Evolutionary conservation across 2,113 vertebrate genomes (phyloP).

Genomic region (Empidonax alnorum): DNA sequence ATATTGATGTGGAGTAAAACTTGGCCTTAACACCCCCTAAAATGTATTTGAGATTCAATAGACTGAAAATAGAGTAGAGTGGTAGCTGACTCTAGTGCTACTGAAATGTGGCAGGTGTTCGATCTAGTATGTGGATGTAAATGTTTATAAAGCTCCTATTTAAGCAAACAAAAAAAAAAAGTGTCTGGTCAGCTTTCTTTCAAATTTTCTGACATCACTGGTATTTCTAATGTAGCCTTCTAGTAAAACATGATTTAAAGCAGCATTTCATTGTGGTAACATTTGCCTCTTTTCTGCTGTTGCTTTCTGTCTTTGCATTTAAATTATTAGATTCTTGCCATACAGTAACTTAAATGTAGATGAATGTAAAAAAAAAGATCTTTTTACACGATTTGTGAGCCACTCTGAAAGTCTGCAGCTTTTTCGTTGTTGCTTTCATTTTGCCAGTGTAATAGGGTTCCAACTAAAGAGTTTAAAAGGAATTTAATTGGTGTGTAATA

Average conservation of each 20-base stretch:
- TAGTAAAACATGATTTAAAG: background rate
- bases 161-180: background rate
- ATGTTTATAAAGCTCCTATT: background rate
- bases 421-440: background rate
- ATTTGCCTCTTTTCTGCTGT: background rate
- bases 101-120: background rate
- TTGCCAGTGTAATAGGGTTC: background rate
- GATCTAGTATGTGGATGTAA: background rate
- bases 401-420: background rate
- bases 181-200: background rate
- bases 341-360: background rate
- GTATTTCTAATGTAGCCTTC: background rate
- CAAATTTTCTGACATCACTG: background rate
- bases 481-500: slow-evolving; percentile 54
- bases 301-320: background rate
- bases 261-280: background rate
- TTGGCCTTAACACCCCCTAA: background rate
- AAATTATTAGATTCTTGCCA: background rate
- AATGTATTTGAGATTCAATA: background rate
- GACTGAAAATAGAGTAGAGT: slow-evolving; percentile 1
- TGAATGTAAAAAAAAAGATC: background rate
- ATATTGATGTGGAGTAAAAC: background rate
- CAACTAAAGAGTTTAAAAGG: slow-evolving; percentile 20
- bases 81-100: background rate
- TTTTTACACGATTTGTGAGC: background rate